phyloP scores from a whole-genome alignment of 1,140 invertebrate genomes.

The Drosophila truncata region DNA sequence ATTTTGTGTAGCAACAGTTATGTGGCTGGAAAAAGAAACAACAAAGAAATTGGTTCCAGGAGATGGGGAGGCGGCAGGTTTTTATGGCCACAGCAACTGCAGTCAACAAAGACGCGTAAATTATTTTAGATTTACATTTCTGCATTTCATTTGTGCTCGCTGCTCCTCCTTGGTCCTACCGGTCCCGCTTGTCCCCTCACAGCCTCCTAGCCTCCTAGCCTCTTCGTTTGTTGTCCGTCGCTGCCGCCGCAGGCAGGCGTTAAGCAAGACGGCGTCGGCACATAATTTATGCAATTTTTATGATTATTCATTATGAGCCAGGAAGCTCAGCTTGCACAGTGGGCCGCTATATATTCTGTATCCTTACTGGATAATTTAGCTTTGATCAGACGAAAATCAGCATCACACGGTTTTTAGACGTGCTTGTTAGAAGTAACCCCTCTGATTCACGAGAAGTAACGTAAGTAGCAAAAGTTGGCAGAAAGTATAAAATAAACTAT shows the following conservation, averaged over 20 bases:
- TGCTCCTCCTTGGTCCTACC: conserved; percentile 5
- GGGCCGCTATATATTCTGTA: conserved; percentile 7
- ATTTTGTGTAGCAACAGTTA: conserved; percentile 80
- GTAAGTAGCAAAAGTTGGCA: too few species aligned
- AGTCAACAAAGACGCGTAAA: conserved; percentile 84
- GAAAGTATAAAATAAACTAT: too few species aligned
- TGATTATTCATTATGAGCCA: conserved; percentile 80
- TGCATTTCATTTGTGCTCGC: conserved; percentile 77
- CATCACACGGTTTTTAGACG: background rate
- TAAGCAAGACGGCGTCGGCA: conserved; percentile 80
- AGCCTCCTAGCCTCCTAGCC: background rate
- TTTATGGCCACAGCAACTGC: conserved; percentile 75
- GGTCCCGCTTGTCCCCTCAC: background rate
- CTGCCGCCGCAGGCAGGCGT: conserved; percentile 70
- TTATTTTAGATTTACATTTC: conserved; percentile 84
- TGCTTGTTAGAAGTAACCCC: background rate
- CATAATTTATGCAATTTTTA: conserved; percentile 84
- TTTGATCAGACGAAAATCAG: background rate
- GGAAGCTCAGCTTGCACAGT: conserved; percentile 45
- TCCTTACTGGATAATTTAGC: background rate
- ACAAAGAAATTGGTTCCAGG: conserved; percentile 36
- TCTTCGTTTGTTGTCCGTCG: conserved; percentile 29
- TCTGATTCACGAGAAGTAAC: too few species aligned
- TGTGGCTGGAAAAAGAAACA: conserved; percentile 55
- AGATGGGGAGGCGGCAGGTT: conserved; percentile 55